A percentile compares a stretch with the other conserved stretches of the same genome.
Evolutionary conservation across 2,888 invertebrate genomes (phyloP).

Genomic region (Leucoptera coffeella): DNA sequence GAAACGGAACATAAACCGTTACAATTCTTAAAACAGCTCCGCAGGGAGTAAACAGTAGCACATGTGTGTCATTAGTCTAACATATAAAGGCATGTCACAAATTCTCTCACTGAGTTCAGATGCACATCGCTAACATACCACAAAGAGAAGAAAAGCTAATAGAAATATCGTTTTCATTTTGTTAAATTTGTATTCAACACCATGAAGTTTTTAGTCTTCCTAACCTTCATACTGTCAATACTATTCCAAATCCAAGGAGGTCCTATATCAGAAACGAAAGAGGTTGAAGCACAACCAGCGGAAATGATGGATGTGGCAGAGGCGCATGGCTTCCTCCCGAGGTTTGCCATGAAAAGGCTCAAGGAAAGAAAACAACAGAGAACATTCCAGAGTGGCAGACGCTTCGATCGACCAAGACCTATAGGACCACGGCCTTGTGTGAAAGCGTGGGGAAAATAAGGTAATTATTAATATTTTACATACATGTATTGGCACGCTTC

Average conservation of each 20-base stretch:
- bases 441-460: not conserved
- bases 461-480: not conserved
- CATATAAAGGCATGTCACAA: too few relatives aligned
- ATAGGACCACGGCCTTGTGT: not conserved
- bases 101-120: too few relatives aligned
- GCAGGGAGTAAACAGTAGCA: slow-evolving; percentile 33
- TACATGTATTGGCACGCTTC: not conserved
- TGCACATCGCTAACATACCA: too few relatives aligned
- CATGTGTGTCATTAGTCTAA: slow-evolving; percentile 37
- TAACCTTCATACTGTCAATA: too few relatives aligned
- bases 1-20: slow-evolving; percentile 37
- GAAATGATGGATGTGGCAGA: slow-evolving; percentile 38
- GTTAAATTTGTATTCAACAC: too few relatives aligned
- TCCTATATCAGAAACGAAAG: too few relatives aligned
- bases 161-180: too few relatives aligned
- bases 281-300: too few relatives aligned
- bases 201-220: too few relatives aligned
- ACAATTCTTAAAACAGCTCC: slow-evolving; percentile 29
- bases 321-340: slow-evolving; percentile 29
- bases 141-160: too few relatives aligned
- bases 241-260: too few relatives aligned
- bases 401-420: slow-evolving; percentile 8
- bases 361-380: slow-evolving; percentile 26
- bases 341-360: slow-evolving; percentile 33
- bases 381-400: slow-evolving; percentile 13